Evolutionary conservation across 2,888 invertebrate species (phyloP).

Genomic region (Caenorhabditis sp.): DNA sequence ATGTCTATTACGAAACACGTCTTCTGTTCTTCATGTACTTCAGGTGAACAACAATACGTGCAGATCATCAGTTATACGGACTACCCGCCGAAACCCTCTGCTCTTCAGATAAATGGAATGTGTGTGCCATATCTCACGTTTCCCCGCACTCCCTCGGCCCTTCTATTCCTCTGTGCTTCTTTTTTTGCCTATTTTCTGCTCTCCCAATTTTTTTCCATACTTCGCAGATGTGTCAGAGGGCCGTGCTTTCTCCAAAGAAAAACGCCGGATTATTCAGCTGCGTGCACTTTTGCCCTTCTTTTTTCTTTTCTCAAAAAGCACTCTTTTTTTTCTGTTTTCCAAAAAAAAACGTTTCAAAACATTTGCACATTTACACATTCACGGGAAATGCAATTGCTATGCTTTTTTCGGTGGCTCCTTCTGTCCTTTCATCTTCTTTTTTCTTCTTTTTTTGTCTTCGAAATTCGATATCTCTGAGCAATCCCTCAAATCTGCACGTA

Average conservation of each 20-base stretch:
- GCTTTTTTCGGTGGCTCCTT: constrained; percentile 9
- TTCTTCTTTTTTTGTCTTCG: background rate
- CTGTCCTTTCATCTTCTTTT: background rate
- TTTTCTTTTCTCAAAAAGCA: constrained; percentile 12
- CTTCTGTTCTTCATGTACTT: background rate
- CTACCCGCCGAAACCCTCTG: constrained; percentile 15
- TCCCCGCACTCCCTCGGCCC: constrained; percentile 20
- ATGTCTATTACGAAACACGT: background rate
- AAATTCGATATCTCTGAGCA: background rate
- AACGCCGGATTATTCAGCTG: constrained; percentile 55
- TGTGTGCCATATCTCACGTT: constrained; percentile 46
- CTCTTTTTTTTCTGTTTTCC: background rate
- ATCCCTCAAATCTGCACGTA: background rate
- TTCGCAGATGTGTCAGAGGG: constrained; percentile 47
- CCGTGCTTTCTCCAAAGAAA: constrained; percentile 41
- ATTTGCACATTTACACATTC: background rate
- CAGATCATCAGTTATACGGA: background rate
- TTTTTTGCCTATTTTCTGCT: constrained; percentile 21
- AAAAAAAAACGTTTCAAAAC: constrained; percentile 11
- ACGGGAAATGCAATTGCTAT: constrained; percentile 21
- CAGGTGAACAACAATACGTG: background rate
- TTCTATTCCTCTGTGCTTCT: constrained; percentile 18
- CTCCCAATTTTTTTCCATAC: constrained; percentile 50
- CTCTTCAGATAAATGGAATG: constrained; percentile 16
- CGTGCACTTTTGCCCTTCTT: constrained; percentile 47